phyloP scores from a whole-genome alignment of 2,797 vertebrate genomes.

The Picus viridis region DNA sequence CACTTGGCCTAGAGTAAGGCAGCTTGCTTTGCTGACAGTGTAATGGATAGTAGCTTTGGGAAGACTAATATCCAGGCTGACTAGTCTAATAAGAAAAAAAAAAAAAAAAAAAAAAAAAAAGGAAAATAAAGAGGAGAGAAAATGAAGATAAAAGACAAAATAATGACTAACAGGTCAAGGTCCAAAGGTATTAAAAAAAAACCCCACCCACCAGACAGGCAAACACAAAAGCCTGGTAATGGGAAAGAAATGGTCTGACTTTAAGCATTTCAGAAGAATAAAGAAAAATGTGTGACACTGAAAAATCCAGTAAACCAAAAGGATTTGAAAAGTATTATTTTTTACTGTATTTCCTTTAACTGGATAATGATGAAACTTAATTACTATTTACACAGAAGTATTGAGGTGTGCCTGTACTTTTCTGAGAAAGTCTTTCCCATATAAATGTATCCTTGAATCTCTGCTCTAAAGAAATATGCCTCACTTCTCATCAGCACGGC shows the following conservation, averaged over 20 bases:
- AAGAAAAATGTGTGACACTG: not conserved
- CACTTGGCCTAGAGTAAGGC: slow-evolving; percentile 77
- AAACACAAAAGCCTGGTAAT: slow-evolving; percentile 82
- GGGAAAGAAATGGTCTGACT: slow-evolving; percentile 65
- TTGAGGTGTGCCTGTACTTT: slow-evolving; percentile 26
- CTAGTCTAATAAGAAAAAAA: slow-evolving; percentile 84
- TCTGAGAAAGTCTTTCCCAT: slow-evolving; percentile 33
- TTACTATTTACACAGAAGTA: slow-evolving; percentile 29
- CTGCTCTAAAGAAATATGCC: slow-evolving; percentile 41
- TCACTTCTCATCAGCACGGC: slow-evolving; percentile 45
- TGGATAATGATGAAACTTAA: slow-evolving; percentile 41
- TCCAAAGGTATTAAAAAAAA: slow-evolving; percentile 85
- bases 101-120: slow-evolving; percentile 81
- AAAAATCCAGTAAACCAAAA: slow-evolving; percentile 22
- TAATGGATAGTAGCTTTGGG: slow-evolving; percentile 93
- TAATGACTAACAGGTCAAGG: slow-evolving; percentile 86
- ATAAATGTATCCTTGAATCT: slow-evolving; percentile 36
- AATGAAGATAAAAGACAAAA: slow-evolving; percentile 89
- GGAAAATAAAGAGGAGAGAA: slow-evolving; percentile 80
- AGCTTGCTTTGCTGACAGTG: slow-evolving; percentile 82
- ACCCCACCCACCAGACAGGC: slow-evolving; percentile 82
- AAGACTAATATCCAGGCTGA: slow-evolving; percentile 88
- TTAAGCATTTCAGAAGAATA: slow-evolving; percentile 31
- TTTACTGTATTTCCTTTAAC: slow-evolving; percentile 30
- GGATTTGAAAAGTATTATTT: not conserved